These are phyloP conservation scores for Scolopax bukidnonensis DNA, from an alignment of 2,797 vertebrate species.

Conservation along the genomic window DNA sequence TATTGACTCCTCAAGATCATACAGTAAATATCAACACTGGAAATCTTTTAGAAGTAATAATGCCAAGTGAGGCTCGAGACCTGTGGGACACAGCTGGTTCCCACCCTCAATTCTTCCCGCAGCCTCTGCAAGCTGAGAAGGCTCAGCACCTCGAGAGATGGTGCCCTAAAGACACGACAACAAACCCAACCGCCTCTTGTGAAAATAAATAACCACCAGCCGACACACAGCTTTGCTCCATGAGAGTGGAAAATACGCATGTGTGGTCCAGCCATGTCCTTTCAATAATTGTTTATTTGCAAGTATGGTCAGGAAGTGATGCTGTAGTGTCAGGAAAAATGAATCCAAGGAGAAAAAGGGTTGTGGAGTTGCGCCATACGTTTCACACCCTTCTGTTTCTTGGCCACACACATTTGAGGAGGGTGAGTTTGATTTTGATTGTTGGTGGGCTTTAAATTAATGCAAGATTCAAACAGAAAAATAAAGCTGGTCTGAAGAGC, in stretches of 20 bases:
- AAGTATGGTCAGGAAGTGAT: neutral
- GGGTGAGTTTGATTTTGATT: neutral
- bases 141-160: neutral
- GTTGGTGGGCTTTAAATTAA: constrained; percentile 2
- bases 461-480: neutral
- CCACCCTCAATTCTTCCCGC: neutral
- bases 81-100: neutral
- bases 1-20: neutral
- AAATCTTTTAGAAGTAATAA: neutral
- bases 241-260: neutral
- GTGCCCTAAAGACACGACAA: neutral
- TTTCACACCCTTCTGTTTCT: constrained; percentile 32
- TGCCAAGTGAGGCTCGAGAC: neutral
- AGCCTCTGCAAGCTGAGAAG: constrained; percentile 23
- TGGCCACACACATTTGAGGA: neutral
- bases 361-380: neutral
- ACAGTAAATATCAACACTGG: neutral
- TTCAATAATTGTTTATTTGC: constrained; percentile 32
- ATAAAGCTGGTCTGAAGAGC: neutral
- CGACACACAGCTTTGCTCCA: neutral
- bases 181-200: neutral
- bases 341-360: neutral
- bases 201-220: constrained; percentile 44
- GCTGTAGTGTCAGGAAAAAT: neutral
- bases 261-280: constrained; percentile 49